phyloP scores from a whole-genome alignment of 92 coral and sea anemone genomes.

The Metridium senile region DNA sequence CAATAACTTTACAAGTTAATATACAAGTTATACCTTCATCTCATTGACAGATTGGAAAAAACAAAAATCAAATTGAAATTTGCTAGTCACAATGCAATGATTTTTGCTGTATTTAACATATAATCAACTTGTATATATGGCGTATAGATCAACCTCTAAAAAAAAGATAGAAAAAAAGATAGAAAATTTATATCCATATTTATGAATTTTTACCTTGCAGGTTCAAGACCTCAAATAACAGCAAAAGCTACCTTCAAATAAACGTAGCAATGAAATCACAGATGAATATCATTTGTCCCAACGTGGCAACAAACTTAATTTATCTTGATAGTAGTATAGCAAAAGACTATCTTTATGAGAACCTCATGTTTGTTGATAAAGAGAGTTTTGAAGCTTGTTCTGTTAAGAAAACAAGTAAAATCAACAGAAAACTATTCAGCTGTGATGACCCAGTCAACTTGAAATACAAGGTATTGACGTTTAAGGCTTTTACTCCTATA shows the following conservation, averaged over 20 bases:
- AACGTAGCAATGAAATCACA: constrained; percentile 1
- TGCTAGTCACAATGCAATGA: no score
- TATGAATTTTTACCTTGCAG: not conserved
- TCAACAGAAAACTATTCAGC: not conserved
- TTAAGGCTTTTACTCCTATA: not conserved
- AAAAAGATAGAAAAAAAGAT: no score
- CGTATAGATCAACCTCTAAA: no score
- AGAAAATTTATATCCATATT: no score
- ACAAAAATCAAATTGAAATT: no score
- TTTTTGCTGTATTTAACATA: no score
- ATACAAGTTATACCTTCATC: no score
- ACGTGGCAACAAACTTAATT: constrained; percentile 1
- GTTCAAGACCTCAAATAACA: constrained; percentile 1
- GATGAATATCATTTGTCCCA: constrained; percentile 10
- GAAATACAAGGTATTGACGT: not conserved
- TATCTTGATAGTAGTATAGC: not conserved
- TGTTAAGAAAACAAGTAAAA: not conserved
- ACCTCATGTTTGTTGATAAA: constrained; percentile 1
- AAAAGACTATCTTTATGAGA: not conserved
- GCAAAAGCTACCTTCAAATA: not conserved
- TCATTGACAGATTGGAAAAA: no score
- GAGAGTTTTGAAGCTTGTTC: constrained; percentile 5
- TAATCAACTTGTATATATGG: no score
- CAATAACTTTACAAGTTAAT: no score
- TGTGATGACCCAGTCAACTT: constrained; percentile 4